Conservation (phyloP, 1,140 invertebrate genomes). For the Apis florea region DNA sequence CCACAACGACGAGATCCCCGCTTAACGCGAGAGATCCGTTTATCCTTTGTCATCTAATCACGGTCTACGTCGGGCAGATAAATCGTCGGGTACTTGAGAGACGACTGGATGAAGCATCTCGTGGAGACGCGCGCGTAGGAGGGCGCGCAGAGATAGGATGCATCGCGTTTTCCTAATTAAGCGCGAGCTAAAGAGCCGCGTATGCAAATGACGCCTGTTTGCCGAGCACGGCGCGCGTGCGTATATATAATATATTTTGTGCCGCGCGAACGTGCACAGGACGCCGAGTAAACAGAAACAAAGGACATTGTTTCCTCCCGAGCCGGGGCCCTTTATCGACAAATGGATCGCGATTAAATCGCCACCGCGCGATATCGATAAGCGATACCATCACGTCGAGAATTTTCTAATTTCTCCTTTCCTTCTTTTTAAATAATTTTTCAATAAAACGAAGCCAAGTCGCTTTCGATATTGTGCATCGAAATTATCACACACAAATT, state of each 20-base stretch:
- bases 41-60: not conserved
- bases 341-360: slow-evolving; percentile 33
- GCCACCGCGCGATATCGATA: not conserved
- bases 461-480: no score
- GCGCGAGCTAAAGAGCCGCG: slow-evolving; percentile 53
- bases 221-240: slow-evolving; percentile 31
- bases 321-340: slow-evolving; percentile 8
- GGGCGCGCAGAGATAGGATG: slow-evolving; percentile 17
- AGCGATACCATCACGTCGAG: not conserved
- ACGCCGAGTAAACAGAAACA: slow-evolving; percentile 40
- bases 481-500: no score
- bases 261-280: not conserved
- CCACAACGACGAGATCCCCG: not conserved
- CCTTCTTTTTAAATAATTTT: not conserved
- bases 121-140: not conserved
- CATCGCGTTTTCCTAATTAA: slow-evolving; percentile 63
- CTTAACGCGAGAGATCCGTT: not conserved
- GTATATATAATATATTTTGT: not conserved
- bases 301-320: slow-evolving; percentile 35
- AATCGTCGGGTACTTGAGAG: not conserved
- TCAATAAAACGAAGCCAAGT: not conserved
- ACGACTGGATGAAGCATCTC: slow-evolving; percentile 6
- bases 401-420: not conserved
- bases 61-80: not conserved
- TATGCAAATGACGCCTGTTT: slow-evolving; percentile 67